Conservation (phyloP, 2,113 vertebrate species). For the Triplophysa dalaica region DNA sequence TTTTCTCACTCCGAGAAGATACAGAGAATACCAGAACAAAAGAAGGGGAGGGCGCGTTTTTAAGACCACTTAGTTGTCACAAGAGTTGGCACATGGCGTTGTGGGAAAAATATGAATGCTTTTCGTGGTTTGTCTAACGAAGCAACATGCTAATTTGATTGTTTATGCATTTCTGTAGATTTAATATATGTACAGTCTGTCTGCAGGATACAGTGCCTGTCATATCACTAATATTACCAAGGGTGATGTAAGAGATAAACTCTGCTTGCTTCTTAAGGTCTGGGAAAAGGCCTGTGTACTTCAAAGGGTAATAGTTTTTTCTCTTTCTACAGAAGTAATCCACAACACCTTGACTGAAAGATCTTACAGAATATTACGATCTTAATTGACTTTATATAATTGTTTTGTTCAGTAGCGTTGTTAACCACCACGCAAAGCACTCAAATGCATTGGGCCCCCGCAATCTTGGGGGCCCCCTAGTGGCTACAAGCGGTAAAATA, state of each 20-base stretch:
- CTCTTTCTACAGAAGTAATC: too few relatives aligned
- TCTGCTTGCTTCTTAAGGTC: background rate
- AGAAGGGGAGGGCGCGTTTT: slow-evolving; percentile 6
- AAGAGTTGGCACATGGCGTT: background rate
- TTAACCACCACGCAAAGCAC: too few relatives aligned
- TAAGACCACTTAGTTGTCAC: slow-evolving; percentile 14
- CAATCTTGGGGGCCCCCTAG: too few relatives aligned
- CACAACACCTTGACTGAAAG: too few relatives aligned
- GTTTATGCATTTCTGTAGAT: background rate
- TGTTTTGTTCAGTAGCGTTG: too few relatives aligned
- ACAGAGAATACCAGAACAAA: slow-evolving; percentile 26
- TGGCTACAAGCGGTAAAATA: too few relatives aligned
- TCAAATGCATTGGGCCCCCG: too few relatives aligned
- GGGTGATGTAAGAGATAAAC: slow-evolving; percentile 26
- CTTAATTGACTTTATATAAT: too few relatives aligned
- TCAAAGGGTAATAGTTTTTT: background rate
- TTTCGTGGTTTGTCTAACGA: background rate
- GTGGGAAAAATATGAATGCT: slow-evolving; percentile 16
- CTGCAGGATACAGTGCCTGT: too few relatives aligned
- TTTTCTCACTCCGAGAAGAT: slow-evolving; percentile 13
- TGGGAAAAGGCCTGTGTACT: slow-evolving; percentile 31
- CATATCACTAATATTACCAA: slow-evolving; percentile 18
- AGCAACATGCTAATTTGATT: background rate
- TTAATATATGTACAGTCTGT: background rate
- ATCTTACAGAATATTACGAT: too few relatives aligned